Conservation (phyloP, 2,113 vertebrate genomes). For the Procapra przewalskii region DNA sequence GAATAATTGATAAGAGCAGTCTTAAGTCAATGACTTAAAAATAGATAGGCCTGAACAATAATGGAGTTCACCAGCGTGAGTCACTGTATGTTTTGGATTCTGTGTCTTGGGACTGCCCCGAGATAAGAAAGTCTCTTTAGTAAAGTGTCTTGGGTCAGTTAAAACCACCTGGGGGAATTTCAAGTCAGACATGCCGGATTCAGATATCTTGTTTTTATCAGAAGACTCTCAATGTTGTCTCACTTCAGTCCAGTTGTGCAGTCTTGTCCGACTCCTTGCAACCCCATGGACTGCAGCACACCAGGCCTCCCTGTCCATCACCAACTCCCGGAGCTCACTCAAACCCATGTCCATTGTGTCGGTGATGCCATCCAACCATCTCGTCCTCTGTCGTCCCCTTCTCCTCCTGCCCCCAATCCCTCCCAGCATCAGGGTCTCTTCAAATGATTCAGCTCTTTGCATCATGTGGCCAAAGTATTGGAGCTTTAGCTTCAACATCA, state of each 20-base stretch:
- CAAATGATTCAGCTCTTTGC: not conserved
- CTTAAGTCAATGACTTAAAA: not conserved
- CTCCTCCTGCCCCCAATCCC: not conserved
- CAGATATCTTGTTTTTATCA: not conserved
- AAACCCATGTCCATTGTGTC: not conserved
- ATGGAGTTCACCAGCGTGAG: not conserved
- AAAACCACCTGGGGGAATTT: not conserved
- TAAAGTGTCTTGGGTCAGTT: not conserved
- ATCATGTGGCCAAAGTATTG: not conserved
- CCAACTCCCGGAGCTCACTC: accelerated
- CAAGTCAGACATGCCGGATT: not conserved
- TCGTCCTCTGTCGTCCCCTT: not conserved
- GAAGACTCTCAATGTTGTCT: not conserved
- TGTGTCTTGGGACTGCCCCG: too few species aligned
- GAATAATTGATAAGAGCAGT: not conserved
- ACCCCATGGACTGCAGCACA: accelerated
- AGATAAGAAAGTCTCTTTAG: not conserved
- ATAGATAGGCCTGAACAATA: not conserved
- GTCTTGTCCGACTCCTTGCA: accelerated
- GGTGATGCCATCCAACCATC: not conserved
- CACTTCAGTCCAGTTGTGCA: accelerated
- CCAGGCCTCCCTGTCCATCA: not conserved
- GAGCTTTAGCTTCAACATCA: not conserved
- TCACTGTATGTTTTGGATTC: not conserved
- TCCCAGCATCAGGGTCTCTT: not conserved